Conservation (phyloP, 2,797 vertebrate species). For the Kryptopterus vitreolus region DNA sequence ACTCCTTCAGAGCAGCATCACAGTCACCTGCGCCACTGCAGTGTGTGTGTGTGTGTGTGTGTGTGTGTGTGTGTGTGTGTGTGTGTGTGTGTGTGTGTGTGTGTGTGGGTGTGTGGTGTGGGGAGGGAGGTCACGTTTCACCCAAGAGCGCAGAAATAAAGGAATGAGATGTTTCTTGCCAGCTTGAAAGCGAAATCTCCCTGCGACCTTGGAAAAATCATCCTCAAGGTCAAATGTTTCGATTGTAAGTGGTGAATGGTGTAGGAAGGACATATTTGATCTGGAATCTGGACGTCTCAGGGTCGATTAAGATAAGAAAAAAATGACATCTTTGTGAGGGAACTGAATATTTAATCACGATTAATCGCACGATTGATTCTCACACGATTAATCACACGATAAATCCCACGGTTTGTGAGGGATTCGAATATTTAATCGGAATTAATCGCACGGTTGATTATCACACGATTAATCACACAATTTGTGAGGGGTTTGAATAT, state of each 20-base stretch:
- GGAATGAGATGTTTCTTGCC: slow-evolving; percentile 41
- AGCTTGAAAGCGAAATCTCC: slow-evolving; percentile 63
- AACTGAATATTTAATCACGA: too few species aligned
- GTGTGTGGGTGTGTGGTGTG: background rate
- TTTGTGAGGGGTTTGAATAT: too few species aligned
- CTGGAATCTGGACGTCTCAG: too few species aligned
- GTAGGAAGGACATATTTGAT: too few species aligned
- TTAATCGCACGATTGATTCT: too few species aligned
- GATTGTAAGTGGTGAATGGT: slow-evolving; percentile 25
- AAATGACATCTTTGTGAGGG: too few species aligned
- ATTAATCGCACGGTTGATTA: too few species aligned
- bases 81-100: background rate
- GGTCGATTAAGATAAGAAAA: too few species aligned
- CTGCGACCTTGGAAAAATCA: slow-evolving; percentile 63
- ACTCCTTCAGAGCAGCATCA: slow-evolving; percentile 47
- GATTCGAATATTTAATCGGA: too few species aligned
- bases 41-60: background rate
- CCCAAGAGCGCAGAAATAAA: background rate
- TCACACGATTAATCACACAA: too few species aligned
- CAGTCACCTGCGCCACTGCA: slow-evolving; percentile 35
- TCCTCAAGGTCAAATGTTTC: slow-evolving; percentile 52
- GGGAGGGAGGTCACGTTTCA: background rate
- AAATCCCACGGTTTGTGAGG: too few species aligned
- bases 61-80: background rate
- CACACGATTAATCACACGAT: too few species aligned